Evolutionary conservation across 2,113 vertebrate species (phyloP), one percentile per base, ranked within the genome.

Genomic region (Phalacrocorax pelagicus): DNA sequence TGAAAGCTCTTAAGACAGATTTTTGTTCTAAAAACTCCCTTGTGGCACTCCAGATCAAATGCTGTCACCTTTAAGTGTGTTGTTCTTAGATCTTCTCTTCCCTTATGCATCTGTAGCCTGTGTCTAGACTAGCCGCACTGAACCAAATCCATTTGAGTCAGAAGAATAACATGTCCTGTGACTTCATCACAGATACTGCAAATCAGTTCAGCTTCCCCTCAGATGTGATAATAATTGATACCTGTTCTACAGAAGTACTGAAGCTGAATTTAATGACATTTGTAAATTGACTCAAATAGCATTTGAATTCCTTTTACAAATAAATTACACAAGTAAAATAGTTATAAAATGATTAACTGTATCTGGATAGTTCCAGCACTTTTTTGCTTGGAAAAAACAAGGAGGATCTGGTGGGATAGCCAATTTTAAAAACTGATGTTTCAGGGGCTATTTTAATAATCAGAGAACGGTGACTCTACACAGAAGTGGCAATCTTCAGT

Each of bases 31-130:
- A 91, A 47, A 93, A 46, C 17, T 74, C 42, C 1, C 2, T 24
- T 74, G 22, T 87, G n/a, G 8, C 52, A n/a, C 6, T 62, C 15
- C 42, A 79, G 38, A 55, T 93, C 65, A 91, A 90, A 81, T 66
- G 29, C 73, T 95, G 84, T 91, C 66, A 81, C 79, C 29, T 74
- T 59, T 55, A 74, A 74, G 32, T 71, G 32, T 78, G 42, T 81
- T 81, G n/a, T 71, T 84, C 73, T 93, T 86, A 88, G 86, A 94
- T 90, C 61, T 81, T 86, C 29, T 70, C 12, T 92, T 91, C 47
- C 55, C 24, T 71, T 87, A 75, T 0, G 0, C 38, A 34, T 71
- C 32, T 75, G 42, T 74, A 67, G 46, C 22, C 42, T 4, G 1
- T 3, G 7, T 78, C 77, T 83, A 66, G 69, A 46, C 65, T 38